Base-by-base conservation (phyloP, 2,797 vertebrate species). In the Tokudaia tokunoshimensis region DNA sequence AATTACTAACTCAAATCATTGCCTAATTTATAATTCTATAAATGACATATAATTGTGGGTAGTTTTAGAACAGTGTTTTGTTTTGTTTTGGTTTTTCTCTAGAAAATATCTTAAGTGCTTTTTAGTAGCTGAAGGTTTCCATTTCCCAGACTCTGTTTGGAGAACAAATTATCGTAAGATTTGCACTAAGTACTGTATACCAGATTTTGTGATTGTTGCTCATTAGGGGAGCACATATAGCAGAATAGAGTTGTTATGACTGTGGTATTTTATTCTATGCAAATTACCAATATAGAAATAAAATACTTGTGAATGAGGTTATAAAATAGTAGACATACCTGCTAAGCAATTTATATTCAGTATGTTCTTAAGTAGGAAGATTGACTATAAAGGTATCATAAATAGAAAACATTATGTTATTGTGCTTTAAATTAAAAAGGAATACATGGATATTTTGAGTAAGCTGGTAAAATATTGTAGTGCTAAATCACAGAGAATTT, bases 21-120 rank as follows among this genome's bases (percentile, higher is more conserved):
- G 96, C 41, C 50, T 96, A 55, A 72, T 96, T 95, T 97, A 87
- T 96, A 97, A 87, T 95, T 89, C 90, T 84, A 52, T 94, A 92
- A 94, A 34, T 95, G 95, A 97, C 96, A 81, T n/a, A 17, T 74
- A 92, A 89, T 92, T 88, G 65, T 7, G 92, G 2, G 3, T 97
- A n/a, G 81, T 93, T 97, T 96, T 17, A 72, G 24, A 87, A 94
- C 95, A 88, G 57, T 47, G 26, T 29, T 70, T 67, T 86, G 87
- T 97, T 94, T 34, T 26, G 22, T 61, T 61, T 61, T 59, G 52
- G 3, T 65, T 17, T 67, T 70, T 67, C 26, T 76, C 9, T 11
- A 90, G 57, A 41, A 92, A 93, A 89, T 95, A 90, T 50, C 84
- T 96, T 94, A 59, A 59, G 67, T 92, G 91, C 12, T 80, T 20